Conservation (phyloP, 2,113 vertebrate species). For the Tinamus guttatus region DNA sequence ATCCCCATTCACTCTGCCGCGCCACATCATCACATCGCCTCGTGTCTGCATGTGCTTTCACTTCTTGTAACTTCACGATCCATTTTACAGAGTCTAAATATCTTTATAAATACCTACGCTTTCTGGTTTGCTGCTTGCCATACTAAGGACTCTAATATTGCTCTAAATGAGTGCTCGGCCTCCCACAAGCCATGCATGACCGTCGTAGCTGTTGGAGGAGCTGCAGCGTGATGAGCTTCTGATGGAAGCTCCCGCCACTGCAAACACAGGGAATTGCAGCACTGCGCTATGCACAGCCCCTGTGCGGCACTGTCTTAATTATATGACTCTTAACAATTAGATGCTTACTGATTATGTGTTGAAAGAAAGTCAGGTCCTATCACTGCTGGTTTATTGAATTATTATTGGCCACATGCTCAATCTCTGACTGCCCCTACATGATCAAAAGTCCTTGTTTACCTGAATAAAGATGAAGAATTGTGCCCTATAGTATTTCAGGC, state of each 20-base stretch:
- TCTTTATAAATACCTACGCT: rapidly evolving
- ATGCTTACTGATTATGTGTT: background rate
- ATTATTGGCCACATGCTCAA: constrained; percentile 37
- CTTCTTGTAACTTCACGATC: rapidly evolving
- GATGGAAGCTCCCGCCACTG: background rate
- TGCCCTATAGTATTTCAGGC: constrained; percentile 30
- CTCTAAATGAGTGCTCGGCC: background rate
- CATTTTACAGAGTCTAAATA: rapidly evolving
- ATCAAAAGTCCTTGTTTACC: constrained; percentile 20
- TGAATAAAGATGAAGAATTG: constrained; percentile 22
- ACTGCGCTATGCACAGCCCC: rapidly evolving
- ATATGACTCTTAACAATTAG: constrained; percentile 22
- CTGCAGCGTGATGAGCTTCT: background rate
- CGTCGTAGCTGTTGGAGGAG: background rate
- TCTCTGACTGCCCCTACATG: background rate
- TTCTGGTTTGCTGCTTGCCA: rapidly evolving
- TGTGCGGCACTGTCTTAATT: background rate
- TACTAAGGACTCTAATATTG: rapidly evolving
- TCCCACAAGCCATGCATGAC: rapidly evolving
- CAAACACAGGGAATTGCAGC: background rate
- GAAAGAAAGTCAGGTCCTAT: constrained; percentile 4
- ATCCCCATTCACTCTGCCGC: rapidly evolving
- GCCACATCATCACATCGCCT: background rate
- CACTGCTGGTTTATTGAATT: constrained; percentile 32
- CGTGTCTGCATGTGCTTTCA: rapidly evolving